Base-by-base conservation (phyloP, 2,888 invertebrate genomes). In the Poecilus cupreus region DNA sequence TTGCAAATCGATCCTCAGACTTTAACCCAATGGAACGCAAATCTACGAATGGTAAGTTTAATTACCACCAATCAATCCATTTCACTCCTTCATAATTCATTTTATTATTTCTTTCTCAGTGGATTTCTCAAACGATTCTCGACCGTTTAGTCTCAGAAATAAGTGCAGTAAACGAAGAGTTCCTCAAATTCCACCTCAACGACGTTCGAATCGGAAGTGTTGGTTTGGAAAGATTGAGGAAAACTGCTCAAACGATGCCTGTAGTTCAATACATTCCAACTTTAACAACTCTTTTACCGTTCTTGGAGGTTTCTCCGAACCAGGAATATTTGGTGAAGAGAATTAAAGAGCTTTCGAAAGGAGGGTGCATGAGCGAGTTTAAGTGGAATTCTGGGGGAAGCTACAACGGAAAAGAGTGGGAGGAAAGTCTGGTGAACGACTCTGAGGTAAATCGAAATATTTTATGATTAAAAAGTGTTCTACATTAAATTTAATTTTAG, bases 281-380 rank as follows among this genome's bases (percentile, higher is more conserved):
- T 3, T 88, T 94, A 80, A 89, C 92, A 6, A 89, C 91, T 49
- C 88, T 97, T 60, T 90, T 96, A 75, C 95, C 95, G 0, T 98
- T 96, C 88, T 90, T 98, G 82, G 96, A 96, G 87, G 91, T 96
- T 74, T 94, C 94, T 68, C 91, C 94, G 16, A 96, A 97, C 90
- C 97, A 97, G 88, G 95, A 96, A 86, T 98, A 97, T 90, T 90
- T 96, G 13, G 94, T 95, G 68, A 93, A 93, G 83, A 91, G 98
- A 84, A 94, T 97, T 39, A 91, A 92, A 86, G 95, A 95, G 85
- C 90, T 98, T 83, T 92, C 95, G 0, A 93, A 92, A 87, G 97
- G 96, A 82, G 96, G 97, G 8, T 96, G 96, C 87, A 94, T 98
- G 90, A 95, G 96, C 86, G 95, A 94, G 85, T 98, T 95, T 89